Conservation (phyloP, 2,888 invertebrate genomes). For the Lithophane socia region DNA sequence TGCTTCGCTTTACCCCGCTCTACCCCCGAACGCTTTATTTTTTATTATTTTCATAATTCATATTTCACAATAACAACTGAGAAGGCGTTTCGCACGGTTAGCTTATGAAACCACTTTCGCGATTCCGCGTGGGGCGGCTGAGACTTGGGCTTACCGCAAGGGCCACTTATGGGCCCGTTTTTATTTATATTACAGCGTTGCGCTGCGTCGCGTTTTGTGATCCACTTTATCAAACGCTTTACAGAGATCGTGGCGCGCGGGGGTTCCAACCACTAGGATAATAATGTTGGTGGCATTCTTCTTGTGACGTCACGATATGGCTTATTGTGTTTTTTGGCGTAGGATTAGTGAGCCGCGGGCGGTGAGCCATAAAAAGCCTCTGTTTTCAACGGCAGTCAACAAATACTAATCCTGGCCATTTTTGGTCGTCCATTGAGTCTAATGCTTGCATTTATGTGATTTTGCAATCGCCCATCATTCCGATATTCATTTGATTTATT, state of each 20-base stretch:
- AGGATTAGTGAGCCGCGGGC: constrained; percentile 84
- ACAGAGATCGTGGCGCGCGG: constrained; percentile 81
- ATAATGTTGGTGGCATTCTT: constrained; percentile 84
- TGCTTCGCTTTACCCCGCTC: constrained; percentile 86
- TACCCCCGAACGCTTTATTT: constrained; percentile 83
- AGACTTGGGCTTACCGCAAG: constrained; percentile 85
- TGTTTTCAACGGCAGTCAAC: constrained; percentile 74
- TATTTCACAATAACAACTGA: constrained; percentile 89
- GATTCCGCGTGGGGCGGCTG: constrained; percentile 70
- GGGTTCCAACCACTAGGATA: constrained; percentile 87
- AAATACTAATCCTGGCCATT: constrained; percentile 77
- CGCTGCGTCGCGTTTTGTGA: constrained; percentile 87
- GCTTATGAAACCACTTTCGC: constrained; percentile 87
- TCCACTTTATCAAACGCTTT: constrained; percentile 90
- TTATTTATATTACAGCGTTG: constrained; percentile 87
- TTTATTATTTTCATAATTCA: constrained; percentile 91
- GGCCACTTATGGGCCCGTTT: constrained; percentile 86
- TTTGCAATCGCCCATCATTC: constrained; percentile 50
- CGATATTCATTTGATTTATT: constrained; percentile 46
- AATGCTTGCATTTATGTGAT: constrained; percentile 70
- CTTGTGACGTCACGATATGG: constrained; percentile 77
- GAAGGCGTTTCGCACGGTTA: constrained; percentile 90
- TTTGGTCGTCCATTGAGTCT: constrained; percentile 74
- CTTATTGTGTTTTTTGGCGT: constrained; percentile 88
- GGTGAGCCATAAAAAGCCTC: constrained; percentile 83